Conservation (phyloP, 2,888 invertebrate species). For the Eupithecia abbreviata region DNA sequence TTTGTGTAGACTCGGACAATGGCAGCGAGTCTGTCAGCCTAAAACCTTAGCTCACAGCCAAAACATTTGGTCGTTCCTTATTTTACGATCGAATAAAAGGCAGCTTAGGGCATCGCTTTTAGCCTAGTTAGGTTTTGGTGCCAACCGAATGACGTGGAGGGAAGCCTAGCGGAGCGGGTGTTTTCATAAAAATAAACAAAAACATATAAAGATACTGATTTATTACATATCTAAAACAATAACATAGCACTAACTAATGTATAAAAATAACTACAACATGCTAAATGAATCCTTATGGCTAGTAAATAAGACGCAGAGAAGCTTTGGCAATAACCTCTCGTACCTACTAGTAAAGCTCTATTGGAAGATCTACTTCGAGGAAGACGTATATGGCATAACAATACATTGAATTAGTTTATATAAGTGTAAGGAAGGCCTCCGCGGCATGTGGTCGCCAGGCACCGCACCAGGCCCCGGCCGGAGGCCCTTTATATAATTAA, state of each 20-base stretch:
- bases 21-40: too few species aligned
- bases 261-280: conserved; percentile 30
- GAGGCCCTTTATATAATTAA: neutral
- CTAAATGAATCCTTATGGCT: conserved; percentile 22
- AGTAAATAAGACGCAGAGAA: conserved; percentile 30
- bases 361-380: conserved; percentile 36
- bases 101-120: too few species aligned
- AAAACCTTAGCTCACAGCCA: too few species aligned
- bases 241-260: conserved; percentile 26
- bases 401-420: neutral
- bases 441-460: too few species aligned
- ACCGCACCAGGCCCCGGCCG: neutral
- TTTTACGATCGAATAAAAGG: too few species aligned
- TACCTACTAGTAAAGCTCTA: conserved; percentile 28
- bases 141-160: too few species aligned
- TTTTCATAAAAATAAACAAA: neutral
- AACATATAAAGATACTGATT: neutral
- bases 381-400: conserved; percentile 39
- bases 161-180: neutral
- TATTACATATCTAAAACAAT: conserved; percentile 20
- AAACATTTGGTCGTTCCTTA: too few species aligned
- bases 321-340: conserved; percentile 39
- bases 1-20: too few species aligned
- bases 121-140: too few species aligned
- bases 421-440: too few species aligned